Base-by-base conservation (phyloP, 2,113 vertebrate genomes). In the Proterorhinus semilunaris region DNA sequence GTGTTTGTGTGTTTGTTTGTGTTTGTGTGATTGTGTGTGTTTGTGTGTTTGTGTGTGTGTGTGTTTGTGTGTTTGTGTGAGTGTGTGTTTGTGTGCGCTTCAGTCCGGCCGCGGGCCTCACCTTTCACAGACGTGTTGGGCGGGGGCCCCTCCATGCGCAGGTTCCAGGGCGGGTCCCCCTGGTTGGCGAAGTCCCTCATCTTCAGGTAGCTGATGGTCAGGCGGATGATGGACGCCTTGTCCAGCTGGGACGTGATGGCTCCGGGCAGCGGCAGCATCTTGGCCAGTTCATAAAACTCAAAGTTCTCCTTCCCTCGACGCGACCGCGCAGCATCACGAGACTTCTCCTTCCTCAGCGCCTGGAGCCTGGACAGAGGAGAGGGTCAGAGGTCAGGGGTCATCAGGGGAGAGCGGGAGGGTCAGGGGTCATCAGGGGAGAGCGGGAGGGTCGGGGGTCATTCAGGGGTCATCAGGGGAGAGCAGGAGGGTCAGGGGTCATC, bases 121-220 rank as follows among this genome's bases (percentile, higher is more conserved):
- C 97, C 97, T 99, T 99, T 99, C 49, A 99, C 97, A 57, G 97
- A 99, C 58, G 96, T 99, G 90, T 99, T 99, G 46, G 98, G 98
- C n/a, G 98, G 98, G 69, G 98, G 96, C 66, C 95, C 97, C 93
- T 99, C 98, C 83, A 96, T 94, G 77, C 96, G 93, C 91, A 98
- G 89, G 93, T 98, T 98, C 98, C 98, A 99, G 0, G 98, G 97
- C 66, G 98, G 98, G 90, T 99, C 98, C 0, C 98, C 98, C 86
- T 97, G 96, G 92, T 96, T 98, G 92, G 97, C 95, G 79, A 99
- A 99, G 94, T 99, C 98, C 83, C 98, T 95, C 98, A 99, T 99
- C 93, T 98, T 98, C 91, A 99, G 94, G 90, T 99, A 99, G 92
- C 98, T 99, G 93, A 99, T 99, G 91, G 97, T 99, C 83, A 99